phyloP scores from a whole-genome alignment of 2,113 vertebrate species.

The Nibea albiflora region DNA sequence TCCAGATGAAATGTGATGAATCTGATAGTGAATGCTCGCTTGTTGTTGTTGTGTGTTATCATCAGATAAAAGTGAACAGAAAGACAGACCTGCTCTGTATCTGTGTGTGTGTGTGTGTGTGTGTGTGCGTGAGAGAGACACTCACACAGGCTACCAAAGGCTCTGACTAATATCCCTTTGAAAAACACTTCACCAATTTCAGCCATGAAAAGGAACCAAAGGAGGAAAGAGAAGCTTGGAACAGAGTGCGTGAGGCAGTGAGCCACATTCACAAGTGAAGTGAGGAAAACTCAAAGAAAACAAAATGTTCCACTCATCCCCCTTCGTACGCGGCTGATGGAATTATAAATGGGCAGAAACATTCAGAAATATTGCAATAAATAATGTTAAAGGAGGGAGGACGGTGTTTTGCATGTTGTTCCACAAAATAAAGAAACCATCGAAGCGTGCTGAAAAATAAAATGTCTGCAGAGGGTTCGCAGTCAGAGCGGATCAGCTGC shows the following conservation, averaged over 20 bases:
- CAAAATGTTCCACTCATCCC: background rate
- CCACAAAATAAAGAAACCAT: background rate
- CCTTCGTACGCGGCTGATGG: background rate
- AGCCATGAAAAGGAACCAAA: background rate
- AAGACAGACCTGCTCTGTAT: background rate
- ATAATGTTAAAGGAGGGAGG: no score
- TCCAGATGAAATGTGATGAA: constrained; percentile 62
- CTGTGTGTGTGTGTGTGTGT: background rate
- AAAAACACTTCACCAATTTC: background rate
- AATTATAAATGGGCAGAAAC: background rate
- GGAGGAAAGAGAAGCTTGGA: background rate
- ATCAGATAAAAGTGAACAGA: constrained; percentile 51
- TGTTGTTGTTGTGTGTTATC: constrained; percentile 53
- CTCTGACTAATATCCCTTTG: background rate
- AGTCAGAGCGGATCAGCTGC: background rate
- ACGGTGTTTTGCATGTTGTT: background rate
- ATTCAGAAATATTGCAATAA: background rate
- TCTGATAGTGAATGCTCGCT: constrained; percentile 41
- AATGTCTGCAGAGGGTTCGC: background rate
- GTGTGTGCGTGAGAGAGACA: background rate
- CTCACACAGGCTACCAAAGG: background rate
- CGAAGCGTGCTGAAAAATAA: background rate
- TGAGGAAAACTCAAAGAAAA: background rate
- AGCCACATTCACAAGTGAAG: background rate
- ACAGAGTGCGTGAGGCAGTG: background rate